Base-by-base conservation (phyloP, 2,888 invertebrate species). In the Tenthredo scrophulariae region DNA sequence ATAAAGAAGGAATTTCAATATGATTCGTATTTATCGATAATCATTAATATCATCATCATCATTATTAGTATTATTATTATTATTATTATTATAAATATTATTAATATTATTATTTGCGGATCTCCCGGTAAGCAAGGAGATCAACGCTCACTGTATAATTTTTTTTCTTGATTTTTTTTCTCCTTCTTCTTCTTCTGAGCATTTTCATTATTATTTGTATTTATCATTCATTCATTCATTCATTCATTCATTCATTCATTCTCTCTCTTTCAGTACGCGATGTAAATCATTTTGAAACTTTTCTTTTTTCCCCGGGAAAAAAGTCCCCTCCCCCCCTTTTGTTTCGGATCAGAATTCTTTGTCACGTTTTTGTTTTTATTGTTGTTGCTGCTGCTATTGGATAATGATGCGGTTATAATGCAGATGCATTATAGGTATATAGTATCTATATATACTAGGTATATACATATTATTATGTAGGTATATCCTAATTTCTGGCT, bases 91-190 rank as follows among this genome's bases (percentile, higher is more conserved):
- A 72, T 72, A 37, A 37, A 22, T 50, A 50, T 9, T 50, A 46
- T 50, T 58, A 46, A 58, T 79, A 33, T 58, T 58, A 37, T 29
- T 22, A 79, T 91, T 88, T 91, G 92, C 93, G 93, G 91, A 91
- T 92, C 93, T 91, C 92, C 93, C 93, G 93, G 93, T 93, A 93
- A 91, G 90, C 93, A 93, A 93, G 93, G 92, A 92, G 92, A 91
- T 90, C 92, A 91, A 92, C 93, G 89, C 89, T 92, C 92, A 92
- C 93, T 93, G 92, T 93, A 93, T 93, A 93, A 93, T 93, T 93
- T 92, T 90, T 89, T 87, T 33, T 33, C 2, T 29, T 87, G 86
- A 87, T 88, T 90, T 89, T 89, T 89, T 89, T 88, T 87, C n/a
- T n/a, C n/a, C 29, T 29, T 29, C 29, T 29, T 29, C 1, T 29